A percentile compares a stretch with the other conserved stretches of the same genome.
phyloP scores from a whole-genome alignment of 2,888 invertebrate genomes.

The Torymus aiolomorphi region DNA sequence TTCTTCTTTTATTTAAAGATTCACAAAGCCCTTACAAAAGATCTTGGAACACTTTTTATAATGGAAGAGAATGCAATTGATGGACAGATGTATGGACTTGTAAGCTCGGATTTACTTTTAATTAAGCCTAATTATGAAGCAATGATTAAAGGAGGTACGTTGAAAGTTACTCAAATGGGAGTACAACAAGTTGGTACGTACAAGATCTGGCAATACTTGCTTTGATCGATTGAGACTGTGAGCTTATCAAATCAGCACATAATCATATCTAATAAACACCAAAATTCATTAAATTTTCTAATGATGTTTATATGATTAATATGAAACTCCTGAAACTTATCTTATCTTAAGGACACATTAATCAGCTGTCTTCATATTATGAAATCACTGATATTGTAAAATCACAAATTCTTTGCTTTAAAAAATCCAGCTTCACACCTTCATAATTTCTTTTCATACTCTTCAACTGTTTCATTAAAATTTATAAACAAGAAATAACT shows the following conservation, averaged over 20 bases:
- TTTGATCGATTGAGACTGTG: constrained; percentile 21
- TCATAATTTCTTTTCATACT: too few relatives aligned
- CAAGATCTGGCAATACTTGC: not conserved
- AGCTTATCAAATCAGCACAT: not conserved
- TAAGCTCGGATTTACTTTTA: constrained; percentile 84
- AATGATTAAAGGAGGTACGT: constrained; percentile 89
- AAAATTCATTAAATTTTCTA: not conserved
- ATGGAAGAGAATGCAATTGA: constrained; percentile 84
- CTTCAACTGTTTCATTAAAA: not conserved
- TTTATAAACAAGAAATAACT: not conserved
- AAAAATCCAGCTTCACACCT: too few relatives aligned
- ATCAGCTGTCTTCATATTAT: too few relatives aligned
- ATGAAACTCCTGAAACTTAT: too few relatives aligned
- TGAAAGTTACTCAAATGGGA: constrained; percentile 90
- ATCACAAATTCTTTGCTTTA: not conserved
- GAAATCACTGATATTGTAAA: too few relatives aligned
- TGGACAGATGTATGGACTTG: constrained; percentile 88
- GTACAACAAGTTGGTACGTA: constrained; percentile 83
- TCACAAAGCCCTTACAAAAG: constrained; percentile 85
- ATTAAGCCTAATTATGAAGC: constrained; percentile 94
- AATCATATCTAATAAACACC: not conserved
- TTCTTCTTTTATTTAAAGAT: constrained; percentile 75
- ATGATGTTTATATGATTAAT: not conserved
- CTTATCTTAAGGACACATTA: too few relatives aligned
- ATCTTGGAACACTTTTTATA: constrained; percentile 86